These are phyloP conservation scores for Cynopterus sphinx DNA, from an alignment of 2,797 vertebrate species.

Conservation along the genomic window DNA sequence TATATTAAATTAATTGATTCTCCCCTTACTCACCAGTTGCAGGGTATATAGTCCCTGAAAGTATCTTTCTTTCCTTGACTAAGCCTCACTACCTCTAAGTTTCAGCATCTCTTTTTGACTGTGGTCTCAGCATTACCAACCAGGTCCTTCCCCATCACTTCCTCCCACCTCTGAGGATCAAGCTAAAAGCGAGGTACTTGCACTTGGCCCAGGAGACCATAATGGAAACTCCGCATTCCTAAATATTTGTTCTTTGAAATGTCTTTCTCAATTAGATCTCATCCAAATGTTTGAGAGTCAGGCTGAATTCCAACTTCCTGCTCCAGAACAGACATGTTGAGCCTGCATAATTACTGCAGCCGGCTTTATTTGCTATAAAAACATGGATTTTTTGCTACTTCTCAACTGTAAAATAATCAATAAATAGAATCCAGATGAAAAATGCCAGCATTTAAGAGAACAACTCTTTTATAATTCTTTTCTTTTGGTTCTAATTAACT, in stretches of 20 bases:
- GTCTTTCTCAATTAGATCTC: conserved; percentile 76
- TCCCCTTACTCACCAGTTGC: not conserved
- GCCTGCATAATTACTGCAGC: conserved; percentile 71
- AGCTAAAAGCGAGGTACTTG: not conserved
- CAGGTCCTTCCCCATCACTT: not conserved
- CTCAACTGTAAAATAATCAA: conserved; percentile 79
- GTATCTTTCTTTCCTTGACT: not conserved
- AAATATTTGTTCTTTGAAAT: conserved; percentile 77
- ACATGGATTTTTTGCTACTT: conserved; percentile 72
- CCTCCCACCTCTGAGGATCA: not conserved
- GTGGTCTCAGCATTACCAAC: not conserved
- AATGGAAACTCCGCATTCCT: conserved; percentile 23
- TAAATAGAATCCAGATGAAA: conserved; percentile 79
- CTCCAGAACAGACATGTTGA: conserved; percentile 71
- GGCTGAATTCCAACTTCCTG: conserved; percentile 71
- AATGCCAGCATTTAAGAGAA: conserved; percentile 76
- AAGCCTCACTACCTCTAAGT: not conserved
- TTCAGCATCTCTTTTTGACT: not conserved
- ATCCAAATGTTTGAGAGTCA: conserved; percentile 73
- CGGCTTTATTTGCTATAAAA: conserved; percentile 64
- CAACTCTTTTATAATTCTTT: conserved; percentile 69
- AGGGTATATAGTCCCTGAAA: not conserved
- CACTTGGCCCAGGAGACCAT: not conserved
- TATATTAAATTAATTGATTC: not conserved
- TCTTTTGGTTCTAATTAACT: conserved; percentile 74